A percentile compares a stretch with the other conserved stretches of the same genome.
Evolutionary conservation across 2,113 vertebrate genomes (phyloP).

Genomic region (Pelvicachromis taeniatus): DNA sequence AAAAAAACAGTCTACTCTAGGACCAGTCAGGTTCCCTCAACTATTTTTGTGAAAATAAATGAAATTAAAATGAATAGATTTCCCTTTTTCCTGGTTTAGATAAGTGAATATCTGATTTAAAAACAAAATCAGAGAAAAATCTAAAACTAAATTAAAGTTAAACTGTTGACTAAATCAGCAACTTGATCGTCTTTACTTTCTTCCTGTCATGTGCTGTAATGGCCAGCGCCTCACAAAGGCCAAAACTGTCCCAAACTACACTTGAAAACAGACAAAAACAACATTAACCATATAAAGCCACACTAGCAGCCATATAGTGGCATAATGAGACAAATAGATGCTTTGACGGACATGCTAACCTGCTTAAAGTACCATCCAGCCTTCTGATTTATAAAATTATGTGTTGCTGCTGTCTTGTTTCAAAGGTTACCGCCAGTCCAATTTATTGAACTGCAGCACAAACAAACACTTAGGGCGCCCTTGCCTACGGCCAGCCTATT

Average conservation of each 20-base stretch:
- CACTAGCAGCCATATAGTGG: not conserved
- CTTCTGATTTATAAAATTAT: not conserved
- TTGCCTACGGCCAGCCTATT: conserved; percentile 2
- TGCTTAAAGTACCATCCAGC: not conserved
- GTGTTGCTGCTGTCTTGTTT: not conserved
- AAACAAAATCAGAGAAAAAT: not conserved
- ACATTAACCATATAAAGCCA: not conserved
- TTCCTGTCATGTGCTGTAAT: not conserved
- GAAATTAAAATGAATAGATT: not conserved
- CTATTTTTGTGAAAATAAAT: rapidly evolving
- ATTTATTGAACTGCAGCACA: conserved; percentile 8
- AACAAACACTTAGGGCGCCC: not conserved
- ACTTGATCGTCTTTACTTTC: not conserved
- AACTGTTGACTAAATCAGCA: not conserved
- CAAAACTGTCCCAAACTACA: not conserved
- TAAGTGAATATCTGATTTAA: not conserved
- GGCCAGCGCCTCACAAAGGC: not conserved
- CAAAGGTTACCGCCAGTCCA: not conserved
- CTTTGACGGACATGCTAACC: not conserved
- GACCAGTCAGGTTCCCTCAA: not conserved
- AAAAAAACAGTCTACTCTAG: not conserved
- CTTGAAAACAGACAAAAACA: not conserved
- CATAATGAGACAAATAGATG: not conserved
- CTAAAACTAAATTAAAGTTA: not conserved
- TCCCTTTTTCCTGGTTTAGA: rapidly evolving